Base-by-base conservation (phyloP, 53 echinoderm and acorn worm species). In the Temnopleurus reevesii region DNA sequence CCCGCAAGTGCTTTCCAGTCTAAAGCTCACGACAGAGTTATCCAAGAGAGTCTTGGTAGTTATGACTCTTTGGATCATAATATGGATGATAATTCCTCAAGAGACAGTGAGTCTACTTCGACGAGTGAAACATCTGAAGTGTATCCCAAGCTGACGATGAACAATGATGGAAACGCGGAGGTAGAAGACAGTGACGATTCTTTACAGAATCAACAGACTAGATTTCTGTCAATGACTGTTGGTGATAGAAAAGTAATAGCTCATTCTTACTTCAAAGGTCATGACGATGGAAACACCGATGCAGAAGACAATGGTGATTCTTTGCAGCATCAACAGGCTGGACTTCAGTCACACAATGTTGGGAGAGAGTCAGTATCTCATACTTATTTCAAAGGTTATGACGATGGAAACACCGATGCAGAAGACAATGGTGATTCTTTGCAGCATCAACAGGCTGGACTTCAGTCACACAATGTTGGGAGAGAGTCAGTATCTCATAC, bases 301-400 rank as follows among this genome's bases (percentile, higher is more conserved):
- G n/a, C n/a, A n/a, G n/a, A n/a, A n/a, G n/a, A n/a, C n/a, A n/a
- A n/a, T n/a, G n/a, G n/a, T n/a, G n/a, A n/a, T n/a, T n/a, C n/a
- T n/a, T n/a, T n/a, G n/a, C n/a, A n/a, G n/a, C n/a, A n/a, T 19
- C 71, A 71, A 71, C 71, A 19, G 8, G 43, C 23, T 38, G 10
- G 71, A 71, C 41, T 71, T 41, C 36, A 23, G 21, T 21, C n/a
- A 43, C 34, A 71, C 19, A 41, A 6, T 63, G 33, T n/a, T 71
- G 71, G 23, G 21, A 71, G 23, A 71, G 41, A 21, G n/a, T n/a
- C n/a, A 38, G 21, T 71, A 41, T 5, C 41, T n/a, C 71, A 71
- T 12, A 38, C 41, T 38, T 38, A 71, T 41, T 71, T 71, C 23
- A 71, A 71, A 71, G 71, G 71, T 71, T n/a, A n/a, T n/a, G n/a